Evolutionary conservation across 2,797 vertebrate species (phyloP), one percentile per base, ranked within the genome.

Genomic region (Borostomias antarcticus): DNA sequence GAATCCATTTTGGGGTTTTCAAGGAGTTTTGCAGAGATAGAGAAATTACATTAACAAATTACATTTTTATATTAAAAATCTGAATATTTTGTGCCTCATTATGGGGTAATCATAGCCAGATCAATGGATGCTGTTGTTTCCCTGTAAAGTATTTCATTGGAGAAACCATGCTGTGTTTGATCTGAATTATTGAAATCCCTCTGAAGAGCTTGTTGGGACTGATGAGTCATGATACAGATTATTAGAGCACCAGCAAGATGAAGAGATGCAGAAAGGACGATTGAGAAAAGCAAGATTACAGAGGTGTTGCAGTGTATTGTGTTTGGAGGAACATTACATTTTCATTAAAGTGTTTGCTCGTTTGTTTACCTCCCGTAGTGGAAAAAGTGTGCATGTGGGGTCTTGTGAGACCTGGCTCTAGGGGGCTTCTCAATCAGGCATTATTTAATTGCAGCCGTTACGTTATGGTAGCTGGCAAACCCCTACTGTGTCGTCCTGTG

Each of bases 201-300:
- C n/a, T n/a, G n/a, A n/a, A n/a, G 75, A 79, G 79, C 74, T 80
- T 60, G 76, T 77, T 86, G 74, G 74, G 66, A 68, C 84, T 89
- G 85, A 86, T 85, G 89, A 87, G 89, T 87, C n/a, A 37, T 37
- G 13, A 11, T 76, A 77, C 81, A 81, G 79, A 67, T 86, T 85
- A 89, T 90, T 84, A 83, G 65, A 77, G 69, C 79, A 85, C 86
- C 85, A 85, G 78, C 83, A 83, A 85, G 86, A 91, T 89, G 85
- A 89, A 80, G 69, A 76, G 78, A 86, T 91, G 79, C 85, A 85
- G 86, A 86, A 89, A 80, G 88, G 76, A 90, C 84, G 80, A 81
- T n/a, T n/a, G n/a, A n/a, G n/a, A n/a, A n/a, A n/a, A n/a, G n/a
- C n/a, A n/a, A n/a, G n/a, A n/a, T n/a, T n/a, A n/a, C n/a, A n/a